Evolutionary conservation across 2,797 vertebrate species (phyloP).

Genomic region (Channa striata): DNA sequence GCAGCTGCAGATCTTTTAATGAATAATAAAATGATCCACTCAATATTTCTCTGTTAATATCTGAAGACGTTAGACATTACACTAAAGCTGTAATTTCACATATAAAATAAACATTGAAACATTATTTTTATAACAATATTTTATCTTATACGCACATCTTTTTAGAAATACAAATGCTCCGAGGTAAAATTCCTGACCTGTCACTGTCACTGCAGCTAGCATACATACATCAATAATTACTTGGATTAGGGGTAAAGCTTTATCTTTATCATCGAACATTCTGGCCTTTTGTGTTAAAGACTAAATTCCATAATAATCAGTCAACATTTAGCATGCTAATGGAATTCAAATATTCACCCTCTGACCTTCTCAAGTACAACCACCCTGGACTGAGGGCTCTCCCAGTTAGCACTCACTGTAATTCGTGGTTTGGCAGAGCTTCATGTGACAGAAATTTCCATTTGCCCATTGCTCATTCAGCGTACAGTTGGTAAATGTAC

Average conservation of each 20-base stretch:
- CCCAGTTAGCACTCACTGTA: slow-evolving; percentile 37
- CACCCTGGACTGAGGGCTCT: slow-evolving; percentile 19
- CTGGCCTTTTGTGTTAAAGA: slow-evolving; percentile 11
- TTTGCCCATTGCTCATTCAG: slow-evolving; percentile 34
- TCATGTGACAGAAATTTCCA: slow-evolving; percentile 41
- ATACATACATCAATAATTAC: too few relatives aligned
- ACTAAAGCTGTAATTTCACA: background rate
- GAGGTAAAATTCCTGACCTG: too few relatives aligned
- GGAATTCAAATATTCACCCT: slow-evolving; percentile 54
- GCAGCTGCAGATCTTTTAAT: slow-evolving; percentile 42
- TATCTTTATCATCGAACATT: background rate
- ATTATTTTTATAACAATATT: too few relatives aligned
- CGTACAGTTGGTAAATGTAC: slow-evolving; percentile 27
- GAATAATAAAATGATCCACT: slow-evolving; percentile 47
- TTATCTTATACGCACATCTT: too few relatives aligned
- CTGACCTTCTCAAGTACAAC: slow-evolving; percentile 42
- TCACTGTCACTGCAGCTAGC: too few relatives aligned
- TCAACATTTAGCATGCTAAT: slow-evolving; percentile 49
- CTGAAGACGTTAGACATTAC: background rate
- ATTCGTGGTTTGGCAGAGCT: slow-evolving; percentile 42
- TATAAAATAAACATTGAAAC: too few relatives aligned
- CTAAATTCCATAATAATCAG: slow-evolving; percentile 23
- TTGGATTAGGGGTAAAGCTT: too few relatives aligned
- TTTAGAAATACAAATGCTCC: too few relatives aligned
- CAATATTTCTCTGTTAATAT: slow-evolving; percentile 2